Base-by-base conservation (phyloP, 2,113 vertebrate species). In the Copsychus sechellarum region DNA sequence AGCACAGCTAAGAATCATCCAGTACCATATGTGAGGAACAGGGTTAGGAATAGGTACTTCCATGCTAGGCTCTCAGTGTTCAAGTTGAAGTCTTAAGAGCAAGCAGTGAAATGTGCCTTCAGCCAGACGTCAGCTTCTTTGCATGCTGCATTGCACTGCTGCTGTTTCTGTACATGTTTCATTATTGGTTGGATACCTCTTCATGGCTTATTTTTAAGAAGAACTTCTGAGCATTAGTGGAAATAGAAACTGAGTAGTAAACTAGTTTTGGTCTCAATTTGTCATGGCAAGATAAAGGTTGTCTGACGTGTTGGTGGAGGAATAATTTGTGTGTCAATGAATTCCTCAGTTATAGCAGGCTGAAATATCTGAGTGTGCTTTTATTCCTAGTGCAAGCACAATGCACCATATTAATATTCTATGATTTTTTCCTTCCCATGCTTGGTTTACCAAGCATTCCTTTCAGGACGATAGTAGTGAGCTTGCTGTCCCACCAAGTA, bases 401-500 rank as follows among this genome's bases (percentile, higher is more conserved):
- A 53, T 34, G 31, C 72, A 74, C 47, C 19, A 60, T 81, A 86
- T 64, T 33, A 62, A 97, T 67, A 70, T n/a, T 9, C 7, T 57
- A 15, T 24, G 11, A 47, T 31, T 88, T 58, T 95, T 81, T 50
- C 51, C 6, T 81, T 54, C 56, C 24, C 28, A 13, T 82, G 66
- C 83, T 96, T 92, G 93, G 84, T 93, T 82, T 91, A 73, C 72
- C 38, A 96, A 99, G 99, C 66, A 99, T 99, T 89, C 99, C 99
- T 12, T 99, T 99, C 97, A 95, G 99, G 94, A 99, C 98, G 1
- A 99, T 99, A 64, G 99, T 99, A 92, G 99, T 99, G 90, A 99
- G 99, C 86, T 97, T 99, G 72, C 97, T 99, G 53, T 99, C 99
- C 36, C 99, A 99, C 84, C 99, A 99, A 97, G 99, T 99, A 25